Base-by-base conservation (phyloP, 2,797 vertebrate genomes). In the Vultur gryphus region DNA sequence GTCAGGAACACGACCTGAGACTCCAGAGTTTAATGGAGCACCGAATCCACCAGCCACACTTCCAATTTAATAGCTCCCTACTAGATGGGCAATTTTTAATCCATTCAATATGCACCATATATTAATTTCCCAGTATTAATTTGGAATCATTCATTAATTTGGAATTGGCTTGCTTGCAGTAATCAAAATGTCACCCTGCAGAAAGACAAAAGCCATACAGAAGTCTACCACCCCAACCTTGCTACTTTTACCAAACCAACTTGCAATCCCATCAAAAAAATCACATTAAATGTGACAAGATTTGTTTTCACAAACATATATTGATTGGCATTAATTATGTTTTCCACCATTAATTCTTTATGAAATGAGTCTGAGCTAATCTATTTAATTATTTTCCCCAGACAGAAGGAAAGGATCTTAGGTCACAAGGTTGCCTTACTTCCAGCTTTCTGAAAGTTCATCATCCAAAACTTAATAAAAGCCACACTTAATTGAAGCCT, bases 271-370 rank as follows among this genome's bases (percentile, higher is more conserved):
- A 64, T 75, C 9, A 75, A 75, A 96, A 71, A 92, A 83, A 66
- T 17, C 64, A 71, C 79, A 88, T 69, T 77, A 75, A 39, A 51
- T 88, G 81, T 93, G 84, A 90, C 91, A 91, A 90, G 79, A 44
- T 95, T 93, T 93, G 76, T 90, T 96, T 96, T 81, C 72, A 69
- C 85, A 95, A 94, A 81, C 54, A 67, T 78, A 61, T 95, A 96
- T 82, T 81, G 91, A 96, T 86, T 86, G 57, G 65, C 87, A 86
- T 94, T 96, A 95, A 93, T 96, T 96, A 88, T 61, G 21, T 90
- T 94, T 96, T 92, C 79, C 54, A 92, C 76, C 69, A 94, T 95
- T 91, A 96, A 95, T 96, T 95, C 93, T 94, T 95, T 88, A 95
- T 95, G 70, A 96, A 96, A 94, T 89, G 75, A 93, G 92, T 90